Evolutionary conservation across 2,797 vertebrate species (phyloP).

Genomic region (Neosilurus hyrtlii): DNA sequence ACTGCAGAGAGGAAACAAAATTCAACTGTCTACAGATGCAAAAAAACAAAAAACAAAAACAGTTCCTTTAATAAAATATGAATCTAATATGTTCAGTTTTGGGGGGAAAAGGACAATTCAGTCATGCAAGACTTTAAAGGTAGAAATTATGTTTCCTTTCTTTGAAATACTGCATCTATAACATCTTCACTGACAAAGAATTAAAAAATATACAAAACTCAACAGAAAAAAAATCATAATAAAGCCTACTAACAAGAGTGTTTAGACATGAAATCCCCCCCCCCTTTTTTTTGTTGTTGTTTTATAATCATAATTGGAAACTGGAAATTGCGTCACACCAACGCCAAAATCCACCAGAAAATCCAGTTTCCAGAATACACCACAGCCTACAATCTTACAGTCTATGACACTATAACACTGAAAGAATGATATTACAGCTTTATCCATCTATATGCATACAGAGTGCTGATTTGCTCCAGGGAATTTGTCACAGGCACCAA

Average conservation of each 20-base stretch:
- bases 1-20: conserved; percentile 60
- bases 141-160: neutral
- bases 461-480: no score
- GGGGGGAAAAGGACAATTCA: neutral
- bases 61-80: neutral
- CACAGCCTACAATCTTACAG: no score
- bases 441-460: no score
- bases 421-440: no score
- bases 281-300: no score
- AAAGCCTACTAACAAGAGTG: neutral
- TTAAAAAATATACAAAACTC: neutral
- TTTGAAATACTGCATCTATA: neutral
- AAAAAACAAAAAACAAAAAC: neutral
- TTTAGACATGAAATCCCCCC: neutral
- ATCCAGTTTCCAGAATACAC: no score
- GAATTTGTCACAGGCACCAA: no score
- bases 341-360: no score
- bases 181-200: neutral
- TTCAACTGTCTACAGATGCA: neutral
- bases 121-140: neutral
- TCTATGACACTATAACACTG: no score
- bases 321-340: no score
- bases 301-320: no score
- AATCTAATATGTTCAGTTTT: neutral
- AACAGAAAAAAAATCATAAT: neutral